Evolutionary conservation across 2,888 invertebrate genomes (phyloP), one percentile per base, ranked within the genome.

Genomic region (Orthonychiurus folsomi): DNA sequence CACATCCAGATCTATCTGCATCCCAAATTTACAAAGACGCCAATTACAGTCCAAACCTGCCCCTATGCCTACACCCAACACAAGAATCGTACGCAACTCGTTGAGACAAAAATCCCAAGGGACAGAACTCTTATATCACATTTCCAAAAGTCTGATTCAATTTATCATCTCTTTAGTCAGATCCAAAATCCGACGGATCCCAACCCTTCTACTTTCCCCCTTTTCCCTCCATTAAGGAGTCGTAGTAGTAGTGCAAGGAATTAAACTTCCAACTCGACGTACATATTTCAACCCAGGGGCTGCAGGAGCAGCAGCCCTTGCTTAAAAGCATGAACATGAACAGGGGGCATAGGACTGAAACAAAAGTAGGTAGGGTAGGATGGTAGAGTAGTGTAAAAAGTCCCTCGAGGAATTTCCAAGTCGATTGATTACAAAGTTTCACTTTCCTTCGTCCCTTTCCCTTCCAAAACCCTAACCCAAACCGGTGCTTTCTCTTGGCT

Each of bases 361-460:
- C 37, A 37, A 37, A 37, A 37, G 37, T 37, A 37, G 15, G 15
- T 5, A 37, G 37, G 9, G 5, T 37, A 15, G 37, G 37, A 15
- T 9, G 37, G n/a, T n/a, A n/a, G n/a, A n/a, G n/a, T n/a, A 37
- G 15, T 37, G 37, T 37, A 37, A 37, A 37, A 37, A 37, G 37
- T 37, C 37, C 37, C 37, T 15, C 9, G 15, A 37, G 37, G 37
- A 37, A 37, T 37, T 37, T 37, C 37, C 37, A 37, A 37, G 37
- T 37, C 37, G 37, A 37, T 37, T 37, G 37, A 37, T 37, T 37
- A 37, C 37, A 37, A 37, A 37, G 37, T 37, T 37, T 37, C 37
- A 37, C 15, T 37, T 37, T 37, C 37, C 5, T 15, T 37, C 37
- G n/a, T n/a, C n/a, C n/a, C n/a, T n/a, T n/a, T n/a, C n/a, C n/a